Conservation (phyloP, 1,140 invertebrate species). For the Philaenus spumarius region DNA sequence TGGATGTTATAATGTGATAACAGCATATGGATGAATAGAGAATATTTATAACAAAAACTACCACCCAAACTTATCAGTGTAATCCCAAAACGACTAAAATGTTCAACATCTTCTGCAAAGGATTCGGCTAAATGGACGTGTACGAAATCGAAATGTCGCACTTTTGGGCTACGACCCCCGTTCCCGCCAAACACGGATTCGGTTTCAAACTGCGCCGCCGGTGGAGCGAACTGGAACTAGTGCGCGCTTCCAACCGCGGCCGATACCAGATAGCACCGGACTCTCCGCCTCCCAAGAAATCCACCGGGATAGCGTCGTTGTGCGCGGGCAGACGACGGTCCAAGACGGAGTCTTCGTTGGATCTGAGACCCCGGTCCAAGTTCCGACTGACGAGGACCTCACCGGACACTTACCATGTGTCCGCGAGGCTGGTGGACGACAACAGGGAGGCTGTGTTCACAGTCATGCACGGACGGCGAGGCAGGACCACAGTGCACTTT, state of each 20-base stretch:
- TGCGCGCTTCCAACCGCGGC: background rate
- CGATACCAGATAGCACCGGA: background rate
- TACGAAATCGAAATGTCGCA: conserved; percentile 10
- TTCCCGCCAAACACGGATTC: background rate
- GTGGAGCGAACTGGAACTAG: conserved; percentile 24
- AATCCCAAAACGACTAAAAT: no score
- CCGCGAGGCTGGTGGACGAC: conserved; percentile 1
- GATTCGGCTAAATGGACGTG: no score
- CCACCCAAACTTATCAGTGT: no score
- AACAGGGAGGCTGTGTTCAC: background rate
- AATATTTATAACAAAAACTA: no score
- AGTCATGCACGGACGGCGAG: background rate
- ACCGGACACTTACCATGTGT: conserved; percentile 1
- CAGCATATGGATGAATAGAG: no score
- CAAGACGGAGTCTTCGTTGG: conserved; percentile 2
- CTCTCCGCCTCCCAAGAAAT: background rate
- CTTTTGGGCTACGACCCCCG: background rate
- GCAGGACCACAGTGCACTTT: background rate
- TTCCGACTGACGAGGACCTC: background rate
- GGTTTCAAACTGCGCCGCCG: conserved; percentile 22
- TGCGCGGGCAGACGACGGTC: background rate
- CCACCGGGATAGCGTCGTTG: background rate
- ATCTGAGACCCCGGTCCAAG: background rate
- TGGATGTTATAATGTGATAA: no score
- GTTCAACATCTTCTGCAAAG: no score